Base-by-base conservation (phyloP, 2,888 invertebrate species). In the Taenaris catops region DNA sequence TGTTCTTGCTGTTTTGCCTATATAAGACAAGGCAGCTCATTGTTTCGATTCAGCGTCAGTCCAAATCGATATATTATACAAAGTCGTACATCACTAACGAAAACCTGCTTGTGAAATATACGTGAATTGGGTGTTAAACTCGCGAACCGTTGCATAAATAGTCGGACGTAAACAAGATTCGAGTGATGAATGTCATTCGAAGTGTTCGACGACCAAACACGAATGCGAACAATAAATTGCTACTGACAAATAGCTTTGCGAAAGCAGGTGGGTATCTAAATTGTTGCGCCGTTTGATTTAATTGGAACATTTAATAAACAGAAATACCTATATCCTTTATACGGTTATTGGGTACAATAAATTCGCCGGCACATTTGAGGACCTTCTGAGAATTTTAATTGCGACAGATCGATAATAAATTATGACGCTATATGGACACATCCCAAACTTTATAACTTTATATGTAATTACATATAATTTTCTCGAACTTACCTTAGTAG, bases 51-150 rank as follows among this genome's bases (percentile, higher is more conserved):
- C 6, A 8, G n/a, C 17, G 17, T 26, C 26, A 17, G n/a, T 26
- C 17, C 17, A 8, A 17, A 18, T 10, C 17, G 26, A 17, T 26
- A 17, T 26, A 17, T 26, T 10, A 14, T 17, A 9, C 17, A n/a
- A n/a, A 19, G 8, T 7, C 28, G 19, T 19, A 19, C 11, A 28
- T 20, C 28, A 28, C 28, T 28, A 67, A 66, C 56, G 67, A 69
- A 66, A 63, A 64, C 67, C 64, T 55, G 65, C 59, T 66, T 65
- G 63, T 61, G 67, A 74, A 69, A 72, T 59, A 63, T 59, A 76
- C 70, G 74, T 64, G 71, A 70, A 75, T 72, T 64, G 68, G 73
- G 70, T 72, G 73, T 65, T 72, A 68, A 74, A 68, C 69, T 63
- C 58, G 64, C 59, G 56, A 61, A 60, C 63, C 55, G 58, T 73